Conservation (phyloP, 2,888 invertebrate genomes). For the Acleris holmiana region DNA sequence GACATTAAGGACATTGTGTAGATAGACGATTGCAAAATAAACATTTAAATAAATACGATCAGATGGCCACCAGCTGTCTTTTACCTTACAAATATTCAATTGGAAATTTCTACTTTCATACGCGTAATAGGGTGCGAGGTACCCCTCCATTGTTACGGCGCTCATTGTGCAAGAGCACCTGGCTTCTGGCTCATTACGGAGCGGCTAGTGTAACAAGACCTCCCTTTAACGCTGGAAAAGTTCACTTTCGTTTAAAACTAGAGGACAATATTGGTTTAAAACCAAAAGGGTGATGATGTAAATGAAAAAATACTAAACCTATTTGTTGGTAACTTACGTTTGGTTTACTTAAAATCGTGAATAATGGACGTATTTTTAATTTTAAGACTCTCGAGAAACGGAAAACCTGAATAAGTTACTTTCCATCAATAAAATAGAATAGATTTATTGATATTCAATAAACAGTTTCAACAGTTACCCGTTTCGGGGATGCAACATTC, state of each 20-base stretch:
- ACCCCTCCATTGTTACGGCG: constrained; percentile 62
- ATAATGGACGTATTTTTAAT: too few relatives aligned
- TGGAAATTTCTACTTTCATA: constrained; percentile 36
- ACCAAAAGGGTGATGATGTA: neutral
- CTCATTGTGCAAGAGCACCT: constrained; percentile 65
- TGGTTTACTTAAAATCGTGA: too few relatives aligned
- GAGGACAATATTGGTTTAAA: neutral
- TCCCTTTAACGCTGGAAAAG: constrained; percentile 11
- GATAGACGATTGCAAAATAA: neutral
- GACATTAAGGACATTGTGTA: neutral
- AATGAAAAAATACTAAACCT: too few relatives aligned
- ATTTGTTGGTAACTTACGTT: too few relatives aligned
- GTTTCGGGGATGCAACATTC: too few relatives aligned
- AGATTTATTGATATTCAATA: too few relatives aligned
- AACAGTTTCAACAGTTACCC: too few relatives aligned
- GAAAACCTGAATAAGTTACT: too few relatives aligned
- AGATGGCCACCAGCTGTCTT: constrained; percentile 34
- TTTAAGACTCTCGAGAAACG: too few relatives aligned
- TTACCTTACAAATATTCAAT: constrained; percentile 29
- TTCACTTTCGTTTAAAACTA: constrained; percentile 5
- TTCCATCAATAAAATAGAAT: too few relatives aligned
- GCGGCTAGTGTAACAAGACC: constrained; percentile 34
- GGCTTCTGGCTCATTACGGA: constrained; percentile 77
- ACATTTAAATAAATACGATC: constrained; percentile 20
- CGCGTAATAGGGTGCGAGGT: constrained; percentile 37